phyloP scores from a whole-genome alignment of 2,888 invertebrate genomes.

The Troides helena region DNA sequence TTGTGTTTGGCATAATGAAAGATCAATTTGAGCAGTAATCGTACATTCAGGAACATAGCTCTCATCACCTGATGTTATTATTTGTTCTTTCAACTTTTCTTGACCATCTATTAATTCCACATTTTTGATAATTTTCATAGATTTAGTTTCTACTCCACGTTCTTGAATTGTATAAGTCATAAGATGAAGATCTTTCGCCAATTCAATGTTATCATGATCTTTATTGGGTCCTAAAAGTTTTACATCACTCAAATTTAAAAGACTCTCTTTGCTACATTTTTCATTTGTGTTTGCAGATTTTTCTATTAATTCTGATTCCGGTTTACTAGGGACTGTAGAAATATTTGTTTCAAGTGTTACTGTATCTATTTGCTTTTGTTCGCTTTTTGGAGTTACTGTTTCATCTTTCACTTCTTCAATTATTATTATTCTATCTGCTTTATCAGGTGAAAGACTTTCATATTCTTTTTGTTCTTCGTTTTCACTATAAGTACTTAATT shows the following conservation, averaged over 20 bases:
- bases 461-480: background rate
- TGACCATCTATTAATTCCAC: conserved; percentile 90
- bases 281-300: background rate
- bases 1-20: conserved; percentile 28
- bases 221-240: background rate
- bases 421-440: background rate
- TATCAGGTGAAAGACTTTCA: background rate
- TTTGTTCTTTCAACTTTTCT: conserved; percentile 90
- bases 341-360: background rate
- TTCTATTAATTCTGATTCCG: background rate
- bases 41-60: conserved; percentile 52
- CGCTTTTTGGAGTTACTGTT: no score
- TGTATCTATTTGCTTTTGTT: no score
- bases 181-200: background rate
- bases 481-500: background rate
- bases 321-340: background rate
- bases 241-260: background rate
- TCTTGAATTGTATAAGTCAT: conserved; percentile 4
- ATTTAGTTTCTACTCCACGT: conserved; percentile 1
- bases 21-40: conserved; percentile 50
- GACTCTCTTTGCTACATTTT: background rate
- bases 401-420: background rate
- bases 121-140: conserved; percentile 82
- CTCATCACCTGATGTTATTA: conserved; percentile 86
- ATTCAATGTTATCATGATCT: background rate